Evolutionary conservation across 2,888 invertebrate genomes (phyloP).

Genomic region (Tenthredo amoena): DNA sequence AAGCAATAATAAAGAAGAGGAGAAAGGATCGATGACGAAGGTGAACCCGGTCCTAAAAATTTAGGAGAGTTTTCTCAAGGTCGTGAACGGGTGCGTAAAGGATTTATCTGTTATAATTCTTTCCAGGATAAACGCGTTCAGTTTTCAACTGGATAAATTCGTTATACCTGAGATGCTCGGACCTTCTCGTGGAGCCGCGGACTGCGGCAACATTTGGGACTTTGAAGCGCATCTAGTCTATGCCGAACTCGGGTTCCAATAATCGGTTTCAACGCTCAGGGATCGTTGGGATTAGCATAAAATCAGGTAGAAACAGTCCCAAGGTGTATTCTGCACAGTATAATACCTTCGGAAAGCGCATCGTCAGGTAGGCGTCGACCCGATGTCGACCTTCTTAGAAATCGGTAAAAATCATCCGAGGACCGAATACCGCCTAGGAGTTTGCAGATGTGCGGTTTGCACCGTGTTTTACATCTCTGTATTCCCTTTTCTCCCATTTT

Average conservation of each 20-base stretch:
- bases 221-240: not conserved
- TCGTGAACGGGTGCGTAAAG: no score
- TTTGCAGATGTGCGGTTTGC: conserved; percentile 60
- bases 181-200: not conserved
- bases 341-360: not conserved
- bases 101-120: no score
- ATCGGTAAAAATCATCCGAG: conserved; percentile 58
- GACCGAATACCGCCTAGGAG: conserved; percentile 60
- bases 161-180: not conserved
- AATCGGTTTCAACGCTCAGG: conserved; percentile 37
- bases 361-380: conserved; percentile 52
- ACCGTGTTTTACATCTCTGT: not conserved
- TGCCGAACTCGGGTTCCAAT: conserved; percentile 14
- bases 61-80: no score
- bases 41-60: no score
- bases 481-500: not conserved
- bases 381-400: conserved; percentile 68
- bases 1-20: not conserved
- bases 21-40: not conserved
- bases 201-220: conserved; percentile 28
- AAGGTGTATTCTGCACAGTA: not conserved
- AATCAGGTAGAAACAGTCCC: conserved; percentile 49
- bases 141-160: conserved; percentile 14
- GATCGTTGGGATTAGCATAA: conserved; percentile 39
- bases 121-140: not conserved